These are phyloP conservation scores for Drosophila mojavensis DNA, from an alignment of 1,140 invertebrate species.

Conservation along the genomic window DNA sequence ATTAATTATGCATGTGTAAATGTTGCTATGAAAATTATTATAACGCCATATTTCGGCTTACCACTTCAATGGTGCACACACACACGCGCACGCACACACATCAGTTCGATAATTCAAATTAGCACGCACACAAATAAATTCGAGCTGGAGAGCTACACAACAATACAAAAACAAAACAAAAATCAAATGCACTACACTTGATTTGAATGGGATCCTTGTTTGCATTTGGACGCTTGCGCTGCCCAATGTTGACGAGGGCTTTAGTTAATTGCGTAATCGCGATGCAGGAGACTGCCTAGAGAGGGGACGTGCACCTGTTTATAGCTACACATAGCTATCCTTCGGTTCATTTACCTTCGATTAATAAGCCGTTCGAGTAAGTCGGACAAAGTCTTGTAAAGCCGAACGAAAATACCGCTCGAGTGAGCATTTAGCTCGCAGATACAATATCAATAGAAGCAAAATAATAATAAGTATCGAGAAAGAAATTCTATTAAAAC, in stretches of 20 bases:
- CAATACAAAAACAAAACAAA: conserved; percentile 1
- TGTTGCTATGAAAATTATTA: conserved; percentile 82
- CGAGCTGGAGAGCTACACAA: conserved; percentile 15
- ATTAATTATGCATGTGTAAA: conserved; percentile 84
- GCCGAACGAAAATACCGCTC: background rate
- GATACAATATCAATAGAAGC: conserved; percentile 9
- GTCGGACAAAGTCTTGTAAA: background rate
- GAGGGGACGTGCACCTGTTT: background rate
- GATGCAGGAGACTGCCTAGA: too few species aligned
- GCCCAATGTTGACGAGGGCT: conserved; percentile 7
- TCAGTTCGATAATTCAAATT: conserved; percentile 49
- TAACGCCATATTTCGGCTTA: conserved; percentile 71
- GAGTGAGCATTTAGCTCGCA: background rate
- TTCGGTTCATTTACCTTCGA: background rate
- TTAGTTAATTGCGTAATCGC: conserved; percentile 66
- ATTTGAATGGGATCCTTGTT: conserved; percentile 4
- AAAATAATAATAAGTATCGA: conserved; percentile 41
- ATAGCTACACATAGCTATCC: background rate
- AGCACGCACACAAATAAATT: conserved; percentile 45
- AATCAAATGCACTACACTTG: conserved; percentile 33
- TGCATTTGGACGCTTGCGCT: background rate
- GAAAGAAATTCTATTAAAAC: conserved; percentile 77
- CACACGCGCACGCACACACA: conserved; percentile 15
- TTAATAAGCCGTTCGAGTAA: conserved; percentile 5
- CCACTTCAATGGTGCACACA: conserved; percentile 35